These are phyloP conservation scores for Neoniphon sammara DNA, from an alignment of 2,797 vertebrate genomes.

Conservation along the genomic window DNA sequence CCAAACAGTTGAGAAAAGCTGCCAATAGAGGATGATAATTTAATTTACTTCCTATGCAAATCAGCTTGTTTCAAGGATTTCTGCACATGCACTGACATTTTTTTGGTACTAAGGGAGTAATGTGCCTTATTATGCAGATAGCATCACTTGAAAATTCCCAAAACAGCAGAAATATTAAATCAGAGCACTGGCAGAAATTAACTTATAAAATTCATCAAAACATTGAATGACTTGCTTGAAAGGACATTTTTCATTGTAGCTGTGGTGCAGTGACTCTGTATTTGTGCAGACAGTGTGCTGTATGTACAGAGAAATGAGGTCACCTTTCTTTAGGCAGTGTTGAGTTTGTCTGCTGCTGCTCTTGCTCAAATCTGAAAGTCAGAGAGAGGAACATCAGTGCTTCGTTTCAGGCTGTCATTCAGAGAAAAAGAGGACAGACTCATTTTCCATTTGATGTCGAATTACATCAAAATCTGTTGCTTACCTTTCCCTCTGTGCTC, in stretches of 20 bases:
- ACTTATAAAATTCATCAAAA: neutral
- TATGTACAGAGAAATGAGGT: constrained; percentile 39
- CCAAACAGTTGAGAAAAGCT: neutral
- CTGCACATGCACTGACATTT: neutral
- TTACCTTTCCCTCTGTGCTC: constrained; percentile 89
- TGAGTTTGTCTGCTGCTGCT: constrained; percentile 68
- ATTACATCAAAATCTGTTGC: neutral
- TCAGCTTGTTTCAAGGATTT: neutral
- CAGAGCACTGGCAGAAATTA: neutral
- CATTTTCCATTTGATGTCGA: neutral
- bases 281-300: neutral
- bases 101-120: neutral
- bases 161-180: neutral
- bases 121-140: neutral
- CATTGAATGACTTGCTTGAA: too few species aligned
- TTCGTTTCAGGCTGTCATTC: too few species aligned
- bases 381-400: constrained; percentile 7
- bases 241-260: neutral
- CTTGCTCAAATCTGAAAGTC: constrained; percentile 76
- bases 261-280: neutral
- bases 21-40: neutral
- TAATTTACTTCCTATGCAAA: neutral
- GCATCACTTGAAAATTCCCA: neutral
- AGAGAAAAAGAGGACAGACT: neutral
- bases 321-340: constrained; percentile 77